These are phyloP conservation scores for Agonopterix heracliana DNA, from an alignment of 2,888 invertebrate species.

Conservation along the genomic window DNA sequence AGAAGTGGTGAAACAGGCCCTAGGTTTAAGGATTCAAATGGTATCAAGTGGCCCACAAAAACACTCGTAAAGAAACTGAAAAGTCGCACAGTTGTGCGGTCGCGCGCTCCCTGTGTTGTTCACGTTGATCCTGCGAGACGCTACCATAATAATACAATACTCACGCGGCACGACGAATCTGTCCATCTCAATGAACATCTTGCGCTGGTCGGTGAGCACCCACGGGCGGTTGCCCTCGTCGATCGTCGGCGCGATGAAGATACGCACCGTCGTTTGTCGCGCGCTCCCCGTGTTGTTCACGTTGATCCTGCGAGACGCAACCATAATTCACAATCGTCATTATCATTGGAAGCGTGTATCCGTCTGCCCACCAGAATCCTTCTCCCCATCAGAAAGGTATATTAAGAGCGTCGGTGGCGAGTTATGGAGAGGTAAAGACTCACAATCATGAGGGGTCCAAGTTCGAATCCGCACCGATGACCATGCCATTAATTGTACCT, in stretches of 20 bases:
- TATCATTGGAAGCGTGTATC: too few species aligned
- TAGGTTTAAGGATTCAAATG: too few species aligned
- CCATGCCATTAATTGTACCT: too few species aligned
- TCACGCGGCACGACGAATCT: slow-evolving; percentile 81
- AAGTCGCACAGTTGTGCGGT: too few species aligned
- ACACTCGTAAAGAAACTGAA: slow-evolving; percentile 76
- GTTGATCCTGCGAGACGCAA: slow-evolving; percentile 42
- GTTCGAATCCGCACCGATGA: too few species aligned
- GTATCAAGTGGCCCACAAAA: too few species aligned
- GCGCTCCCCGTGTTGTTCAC: slow-evolving; percentile 68
- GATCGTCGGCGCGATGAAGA: slow-evolving; percentile 81
- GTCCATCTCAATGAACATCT: slow-evolving; percentile 84
- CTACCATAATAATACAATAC: slow-evolving; percentile 23
- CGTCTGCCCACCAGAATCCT: too few species aligned
- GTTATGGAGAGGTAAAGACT: too few species aligned
- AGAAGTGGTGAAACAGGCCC: too few species aligned
- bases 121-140: slow-evolving; percentile 50
- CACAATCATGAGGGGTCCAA: too few species aligned
- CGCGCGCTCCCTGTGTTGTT: slow-evolving; percentile 80
- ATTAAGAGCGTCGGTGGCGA: too few species aligned
- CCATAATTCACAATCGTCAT: neutral
- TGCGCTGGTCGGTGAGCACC: slow-evolving; percentile 79
- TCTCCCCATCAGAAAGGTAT: too few species aligned
- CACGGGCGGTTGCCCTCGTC: slow-evolving; percentile 82
- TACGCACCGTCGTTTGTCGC: slow-evolving; percentile 79